phyloP scores from a whole-genome alignment of 2,797 vertebrate genomes.

The Pipistrellus pipistrellus region DNA sequence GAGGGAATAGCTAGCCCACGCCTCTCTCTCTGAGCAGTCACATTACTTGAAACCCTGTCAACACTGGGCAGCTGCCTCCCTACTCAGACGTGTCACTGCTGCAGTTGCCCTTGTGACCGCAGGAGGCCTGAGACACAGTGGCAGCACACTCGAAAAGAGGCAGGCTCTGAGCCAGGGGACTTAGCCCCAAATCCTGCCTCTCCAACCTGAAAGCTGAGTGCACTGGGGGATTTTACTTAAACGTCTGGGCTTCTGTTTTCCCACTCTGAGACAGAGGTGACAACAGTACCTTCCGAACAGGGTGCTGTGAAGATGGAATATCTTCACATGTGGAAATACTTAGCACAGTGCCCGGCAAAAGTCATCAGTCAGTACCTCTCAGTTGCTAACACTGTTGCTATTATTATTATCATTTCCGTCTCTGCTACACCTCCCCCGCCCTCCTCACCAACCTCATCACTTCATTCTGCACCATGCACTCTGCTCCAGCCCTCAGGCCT shows the following conservation, averaged over 20 bases:
- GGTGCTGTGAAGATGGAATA: neutral
- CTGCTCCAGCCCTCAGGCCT: neutral
- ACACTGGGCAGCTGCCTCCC: neutral
- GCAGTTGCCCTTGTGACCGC: neutral
- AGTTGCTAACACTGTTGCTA: accelerated
- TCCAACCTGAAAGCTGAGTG: neutral
- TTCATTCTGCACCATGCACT: neutral
- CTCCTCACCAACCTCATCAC: too few species aligned
- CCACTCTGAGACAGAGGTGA: neutral
- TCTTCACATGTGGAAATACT: neutral
- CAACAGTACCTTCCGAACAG: neutral
- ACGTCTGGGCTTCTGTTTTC: neutral
- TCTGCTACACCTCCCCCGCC: neutral
- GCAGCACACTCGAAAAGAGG: neutral
- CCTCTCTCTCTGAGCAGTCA: neutral
- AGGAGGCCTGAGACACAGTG: neutral
- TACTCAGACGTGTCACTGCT: neutral
- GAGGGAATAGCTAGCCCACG: accelerated
- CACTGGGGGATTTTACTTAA: neutral
- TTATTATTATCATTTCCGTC: too few species aligned
- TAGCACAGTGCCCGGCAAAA: neutral
- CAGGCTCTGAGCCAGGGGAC: neutral
- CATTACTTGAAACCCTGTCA: neutral
- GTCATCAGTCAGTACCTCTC: neutral
- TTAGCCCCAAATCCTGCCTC: neutral